Evolutionary conservation across 1,140 invertebrate species (phyloP).

Genomic region (Matsumurasca onukii): DNA sequence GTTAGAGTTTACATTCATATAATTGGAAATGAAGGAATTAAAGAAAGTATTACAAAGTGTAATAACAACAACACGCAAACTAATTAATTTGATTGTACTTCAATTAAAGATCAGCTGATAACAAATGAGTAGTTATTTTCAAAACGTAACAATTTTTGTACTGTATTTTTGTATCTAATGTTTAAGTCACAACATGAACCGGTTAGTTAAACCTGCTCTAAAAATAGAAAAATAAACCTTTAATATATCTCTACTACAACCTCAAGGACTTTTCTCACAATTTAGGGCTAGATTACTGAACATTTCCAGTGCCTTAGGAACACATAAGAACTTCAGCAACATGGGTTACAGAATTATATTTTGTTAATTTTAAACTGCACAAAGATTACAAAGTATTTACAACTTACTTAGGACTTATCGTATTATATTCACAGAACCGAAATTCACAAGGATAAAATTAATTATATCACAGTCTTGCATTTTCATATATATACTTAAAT

Average conservation of each 20-base stretch:
- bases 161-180: constrained; percentile 13
- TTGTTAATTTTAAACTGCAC: constrained; percentile 19
- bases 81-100: neutral
- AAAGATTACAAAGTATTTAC: constrained; percentile 21
- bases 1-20: too few species aligned
- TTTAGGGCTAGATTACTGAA: constrained; percentile 27
- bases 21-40: too few species aligned
- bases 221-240: constrained; percentile 23
- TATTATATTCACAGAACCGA: constrained; percentile 22
- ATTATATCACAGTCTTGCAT: constrained; percentile 17
- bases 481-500: constrained; percentile 4
- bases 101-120: neutral
- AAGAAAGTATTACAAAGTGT: too few species aligned
- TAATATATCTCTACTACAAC: constrained; percentile 24
- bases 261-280: neutral
- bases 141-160: constrained; percentile 20
- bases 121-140: constrained; percentile 9
- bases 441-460: constrained; percentile 12
- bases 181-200: neutral
- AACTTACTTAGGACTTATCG: constrained; percentile 19
- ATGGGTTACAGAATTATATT: neutral
- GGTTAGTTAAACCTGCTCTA: neutral
- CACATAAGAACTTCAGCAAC: constrained; percentile 19
- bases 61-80: neutral
- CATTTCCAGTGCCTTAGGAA: constrained; percentile 9